A percentile compares a stretch with the other conserved stretches of the same genome.
phyloP scores from a whole-genome alignment of 2,888 invertebrate genomes.

The Chromoteleia sp. region DNA sequence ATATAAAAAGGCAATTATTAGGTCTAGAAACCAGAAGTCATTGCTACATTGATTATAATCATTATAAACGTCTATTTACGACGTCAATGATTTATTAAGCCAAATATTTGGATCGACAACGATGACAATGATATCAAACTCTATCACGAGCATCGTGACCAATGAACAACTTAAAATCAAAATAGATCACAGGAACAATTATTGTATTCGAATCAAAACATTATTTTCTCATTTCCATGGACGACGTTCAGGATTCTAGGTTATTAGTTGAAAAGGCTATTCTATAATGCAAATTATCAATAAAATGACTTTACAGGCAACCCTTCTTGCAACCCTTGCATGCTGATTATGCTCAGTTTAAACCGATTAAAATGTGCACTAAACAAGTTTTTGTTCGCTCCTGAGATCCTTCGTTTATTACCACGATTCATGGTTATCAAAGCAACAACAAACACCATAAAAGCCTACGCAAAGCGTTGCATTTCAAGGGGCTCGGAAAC shows the following conservation, averaged over 20 bases:
- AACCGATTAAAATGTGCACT: background rate
- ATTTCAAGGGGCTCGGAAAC: conserved; percentile 13
- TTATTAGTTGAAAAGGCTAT: conserved; percentile 23
- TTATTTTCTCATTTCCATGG: conserved; percentile 18
- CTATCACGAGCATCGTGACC: too few relatives aligned
- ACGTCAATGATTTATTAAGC: too few relatives aligned
- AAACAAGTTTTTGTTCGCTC: conserved; percentile 6
- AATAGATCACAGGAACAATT: too few relatives aligned
- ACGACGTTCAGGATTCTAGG: background rate
- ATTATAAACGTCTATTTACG: too few relatives aligned
- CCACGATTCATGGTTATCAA: background rate
- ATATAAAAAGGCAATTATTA: too few relatives aligned
- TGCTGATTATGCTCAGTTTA: conserved; percentile 2
- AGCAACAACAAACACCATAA: background rate
- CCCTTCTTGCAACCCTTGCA: background rate
- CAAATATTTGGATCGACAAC: too few relatives aligned
- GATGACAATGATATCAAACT: too few relatives aligned
- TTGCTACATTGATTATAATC: too few relatives aligned
- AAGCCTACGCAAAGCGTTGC: background rate
- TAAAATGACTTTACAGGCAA: conserved; percentile 11
- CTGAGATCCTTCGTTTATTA: background rate
- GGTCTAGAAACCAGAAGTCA: too few relatives aligned
- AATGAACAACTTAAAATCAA: too few relatives aligned
- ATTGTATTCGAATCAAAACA: conserved; percentile 4
- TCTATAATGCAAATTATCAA: conserved; percentile 14